Conservation (phyloP, 1,140 invertebrate genomes). For the Lepidostoma basale region DNA sequence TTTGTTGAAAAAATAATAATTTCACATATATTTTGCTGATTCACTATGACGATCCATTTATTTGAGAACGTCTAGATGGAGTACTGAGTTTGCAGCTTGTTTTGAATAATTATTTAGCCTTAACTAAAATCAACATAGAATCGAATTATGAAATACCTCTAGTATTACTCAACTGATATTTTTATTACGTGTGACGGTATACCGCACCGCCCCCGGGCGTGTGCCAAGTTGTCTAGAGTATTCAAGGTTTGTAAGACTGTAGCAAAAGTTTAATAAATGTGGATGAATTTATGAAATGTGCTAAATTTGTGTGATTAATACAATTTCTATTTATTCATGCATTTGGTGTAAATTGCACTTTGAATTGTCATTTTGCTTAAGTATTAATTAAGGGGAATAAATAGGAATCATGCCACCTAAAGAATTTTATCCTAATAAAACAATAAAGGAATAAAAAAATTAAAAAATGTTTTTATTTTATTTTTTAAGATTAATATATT, state of each 20-base stretch:
- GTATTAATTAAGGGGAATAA: constrained; percentile 19
- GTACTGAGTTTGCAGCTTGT: too few relatives aligned
- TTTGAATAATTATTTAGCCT: too few relatives aligned
- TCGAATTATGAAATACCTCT: too few relatives aligned
- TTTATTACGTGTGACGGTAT: constrained; percentile 11
- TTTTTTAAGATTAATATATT: too few relatives aligned
- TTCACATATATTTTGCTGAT: too few relatives aligned
- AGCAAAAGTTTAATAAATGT: constrained; percentile 23
- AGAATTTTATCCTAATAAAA: constrained; percentile 33
- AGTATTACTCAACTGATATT: background rate
- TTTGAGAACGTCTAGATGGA: too few relatives aligned
- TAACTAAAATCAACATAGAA: too few relatives aligned
- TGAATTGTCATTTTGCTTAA: constrained; percentile 36
- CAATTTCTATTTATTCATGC: constrained; percentile 32
- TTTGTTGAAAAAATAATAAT: too few relatives aligned
- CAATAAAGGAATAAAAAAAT: constrained; percentile 32
- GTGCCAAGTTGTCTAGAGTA: constrained; percentile 4
- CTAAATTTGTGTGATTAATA: constrained; percentile 31
- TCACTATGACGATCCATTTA: too few relatives aligned
- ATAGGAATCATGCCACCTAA: constrained; percentile 22
- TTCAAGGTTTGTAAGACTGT: constrained; percentile 24
- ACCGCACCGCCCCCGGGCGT: background rate
- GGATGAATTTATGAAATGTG: constrained; percentile 12
- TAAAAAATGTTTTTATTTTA: too few relatives aligned
- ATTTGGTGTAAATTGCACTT: constrained; percentile 42